Evolutionary conservation across 1,140 invertebrate species (phyloP), one percentile per base, ranked within the genome.

Genomic region (Trachymyrmex septentrionalis): DNA sequence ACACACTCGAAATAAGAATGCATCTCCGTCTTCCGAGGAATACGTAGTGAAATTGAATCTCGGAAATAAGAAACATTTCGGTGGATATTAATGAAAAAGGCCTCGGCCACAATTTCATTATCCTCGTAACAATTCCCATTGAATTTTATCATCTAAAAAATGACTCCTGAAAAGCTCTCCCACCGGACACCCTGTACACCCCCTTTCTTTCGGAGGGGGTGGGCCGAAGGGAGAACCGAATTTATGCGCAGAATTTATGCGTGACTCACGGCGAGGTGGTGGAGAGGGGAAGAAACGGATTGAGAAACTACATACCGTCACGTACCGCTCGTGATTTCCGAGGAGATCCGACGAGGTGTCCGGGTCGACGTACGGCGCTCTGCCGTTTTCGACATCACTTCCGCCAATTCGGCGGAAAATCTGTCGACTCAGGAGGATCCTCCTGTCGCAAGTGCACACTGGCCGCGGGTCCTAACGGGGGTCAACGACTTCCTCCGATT

Each of bases 401-500:
- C 64, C 89, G 91, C 21, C 86, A 16, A 80, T 38, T 90, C 66
- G 77, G 53, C 92, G 72, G 66, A 86, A 75, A 90, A 90, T 92
- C 85, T 77, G 92, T 64, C 78, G 90, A 91, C 85, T 91, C 90
- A 80, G 63, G 86, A 80, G 63, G 86, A 48, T 82, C 86, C 55
- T 77, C 76, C 34, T 81, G 84, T 87, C 86, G 87, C 91, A 92
- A 92, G 71, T 84, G 85, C 85, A 85, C 12, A 21, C 50, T 30
- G 50, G 24, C 72, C 44, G 61, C 30, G 34, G 34, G 0, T 77
- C 71, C 38, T 82, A 91, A 92, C 73, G 90, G 91, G 91, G 92
- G 93, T 93, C 92, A 92, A 93, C 90, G 93, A 93, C 93, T 93
- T 93, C 93, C 92, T 92, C 91, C 91, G 91, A 93, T 92, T 93